Conservation (phyloP, 2,888 invertebrate genomes). For the Charanyca ferruginea region DNA sequence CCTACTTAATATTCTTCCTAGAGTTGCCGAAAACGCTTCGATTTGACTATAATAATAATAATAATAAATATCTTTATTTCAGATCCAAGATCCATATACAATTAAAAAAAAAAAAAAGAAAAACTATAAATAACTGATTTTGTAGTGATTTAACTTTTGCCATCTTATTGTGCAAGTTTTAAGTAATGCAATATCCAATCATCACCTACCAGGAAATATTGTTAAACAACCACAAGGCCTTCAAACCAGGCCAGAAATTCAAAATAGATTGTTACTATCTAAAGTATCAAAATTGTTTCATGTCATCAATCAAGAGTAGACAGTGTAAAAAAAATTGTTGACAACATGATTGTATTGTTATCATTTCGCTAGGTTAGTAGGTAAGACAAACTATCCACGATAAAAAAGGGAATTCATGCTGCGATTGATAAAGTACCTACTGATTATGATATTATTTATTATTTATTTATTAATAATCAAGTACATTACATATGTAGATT, state of each 20-base stretch:
- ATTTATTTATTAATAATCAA: too few species aligned
- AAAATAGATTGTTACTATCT: conserved; percentile 48
- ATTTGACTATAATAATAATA: too few species aligned
- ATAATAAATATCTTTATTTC: too few species aligned
- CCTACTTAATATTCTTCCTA: conserved; percentile 9
- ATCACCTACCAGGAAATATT: conserved; percentile 21
- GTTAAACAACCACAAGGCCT: conserved; percentile 30
- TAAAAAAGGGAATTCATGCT: conserved; percentile 45
- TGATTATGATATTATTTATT: too few species aligned
- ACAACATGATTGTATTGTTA: conserved; percentile 66
- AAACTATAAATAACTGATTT: too few species aligned
- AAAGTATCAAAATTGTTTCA: conserved; percentile 48
- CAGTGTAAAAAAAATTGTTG: conserved; percentile 48
- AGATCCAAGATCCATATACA: too few species aligned
- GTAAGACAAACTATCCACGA: conserved; percentile 73
- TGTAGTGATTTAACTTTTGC: too few species aligned
- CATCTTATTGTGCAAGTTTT: background rate
- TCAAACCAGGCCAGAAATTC: conserved; percentile 40
- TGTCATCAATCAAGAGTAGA: conserved; percentile 81
- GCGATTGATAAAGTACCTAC: conserved; percentile 59
- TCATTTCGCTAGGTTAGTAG: conserved; percentile 83
- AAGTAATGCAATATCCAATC: conserved; percentile 12
- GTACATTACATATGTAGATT: too few species aligned
- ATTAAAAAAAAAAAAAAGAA: too few species aligned
- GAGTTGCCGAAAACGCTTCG: background rate